Base-by-base conservation (phyloP, 2,888 invertebrate genomes). In the Ectemnius continuus region DNA sequence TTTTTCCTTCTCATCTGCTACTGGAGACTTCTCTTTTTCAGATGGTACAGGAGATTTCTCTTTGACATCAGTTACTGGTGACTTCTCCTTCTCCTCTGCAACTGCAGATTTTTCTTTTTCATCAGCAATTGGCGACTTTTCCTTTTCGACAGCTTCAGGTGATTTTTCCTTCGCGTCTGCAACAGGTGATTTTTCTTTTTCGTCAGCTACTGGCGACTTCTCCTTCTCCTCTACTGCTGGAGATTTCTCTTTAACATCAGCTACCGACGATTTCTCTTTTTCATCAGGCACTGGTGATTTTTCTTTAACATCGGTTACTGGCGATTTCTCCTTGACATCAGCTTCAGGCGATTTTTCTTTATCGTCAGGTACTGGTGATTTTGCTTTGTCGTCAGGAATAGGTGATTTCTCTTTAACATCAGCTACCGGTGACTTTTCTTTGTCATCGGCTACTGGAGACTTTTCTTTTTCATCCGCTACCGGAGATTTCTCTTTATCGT, bases 401-500 rank as follows among this genome's bases (percentile, higher is more conserved):
- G 36, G 36, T 36, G 36, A 36, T 11, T 36, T 36, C 11, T 36
- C 36, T 36, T 36, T 36, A 0, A 6, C 36, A 4, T 36, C 36
- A 36, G 36, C 8, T 36, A 36, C 36, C 8, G 36, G 36, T 11
- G 36, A 36, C 11, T 36, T 36, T 4, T 36, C 36, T 36, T 36
- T 36, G 11, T n/a, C n/a, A 11, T 28, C 48, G 1, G 68, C 63
- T n/a, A 71, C 69, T 4, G 64, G 65, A 13, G 60, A 20, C 52
- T 79, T 71, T 5, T 57, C 2, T 64, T 79, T 79, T 0, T 80
- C 80, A n/a, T 70, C 82, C 6, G 72, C 59, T 26, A 81, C 61
- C 6, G 84, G 78, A 1, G 84, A 80, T 52, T 84, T 84, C 0
- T 82, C 78, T 2, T 36, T 26, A 2, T 71, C 75, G 47, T 59